These are phyloP conservation scores for Scartelaos histophorus DNA, from an alignment of 2,113 vertebrate species.

Conservation along the genomic window DNA sequence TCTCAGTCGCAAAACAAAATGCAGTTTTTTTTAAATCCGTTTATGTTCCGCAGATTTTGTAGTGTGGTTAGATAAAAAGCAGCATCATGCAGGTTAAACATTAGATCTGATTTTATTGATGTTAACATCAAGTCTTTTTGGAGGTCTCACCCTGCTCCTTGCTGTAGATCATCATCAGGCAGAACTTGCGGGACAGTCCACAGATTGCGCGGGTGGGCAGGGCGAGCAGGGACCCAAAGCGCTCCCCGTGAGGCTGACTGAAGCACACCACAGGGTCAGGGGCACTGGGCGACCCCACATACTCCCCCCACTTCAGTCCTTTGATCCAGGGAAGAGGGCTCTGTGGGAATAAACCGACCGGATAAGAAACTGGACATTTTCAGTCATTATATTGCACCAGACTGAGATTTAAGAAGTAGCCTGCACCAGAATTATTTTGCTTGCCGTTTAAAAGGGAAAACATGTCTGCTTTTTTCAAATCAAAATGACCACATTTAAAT, in stretches of 20 bases:
- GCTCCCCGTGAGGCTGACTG: slow-evolving; percentile 93
- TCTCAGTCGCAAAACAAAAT: too few species aligned
- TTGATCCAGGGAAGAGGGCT: slow-evolving; percentile 96
- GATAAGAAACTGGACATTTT: background rate
- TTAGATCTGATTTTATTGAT: too few species aligned
- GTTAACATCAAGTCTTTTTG: background rate
- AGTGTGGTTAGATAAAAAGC: background rate
- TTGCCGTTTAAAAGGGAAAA: too few species aligned
- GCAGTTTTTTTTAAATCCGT: too few species aligned
- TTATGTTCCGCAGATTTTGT: background rate
- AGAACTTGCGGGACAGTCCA: slow-evolving; percentile 92
- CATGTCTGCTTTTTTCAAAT: too few species aligned
- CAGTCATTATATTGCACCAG: too few species aligned
- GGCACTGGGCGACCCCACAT: slow-evolving; percentile 94
- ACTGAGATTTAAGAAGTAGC: too few species aligned
- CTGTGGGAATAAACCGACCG: slow-evolving; percentile 57
- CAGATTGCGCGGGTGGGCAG: slow-evolving; percentile 95
- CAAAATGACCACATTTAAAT: too few species aligned
- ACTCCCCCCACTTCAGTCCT: slow-evolving; percentile 98
- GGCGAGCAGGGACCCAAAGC: slow-evolving; percentile 91
- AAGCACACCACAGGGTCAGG: slow-evolving; percentile 96
- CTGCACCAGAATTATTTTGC: too few species aligned
- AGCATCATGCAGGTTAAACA: too few species aligned
- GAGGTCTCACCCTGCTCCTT: slow-evolving; percentile 90
- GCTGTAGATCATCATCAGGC: slow-evolving; percentile 99